Percentiles rank a stretch among this genome's conserved stretches.
phyloP scores from a whole-genome alignment of 2,888 invertebrate genomes.

The Drosophila multiciliata region DNA sequence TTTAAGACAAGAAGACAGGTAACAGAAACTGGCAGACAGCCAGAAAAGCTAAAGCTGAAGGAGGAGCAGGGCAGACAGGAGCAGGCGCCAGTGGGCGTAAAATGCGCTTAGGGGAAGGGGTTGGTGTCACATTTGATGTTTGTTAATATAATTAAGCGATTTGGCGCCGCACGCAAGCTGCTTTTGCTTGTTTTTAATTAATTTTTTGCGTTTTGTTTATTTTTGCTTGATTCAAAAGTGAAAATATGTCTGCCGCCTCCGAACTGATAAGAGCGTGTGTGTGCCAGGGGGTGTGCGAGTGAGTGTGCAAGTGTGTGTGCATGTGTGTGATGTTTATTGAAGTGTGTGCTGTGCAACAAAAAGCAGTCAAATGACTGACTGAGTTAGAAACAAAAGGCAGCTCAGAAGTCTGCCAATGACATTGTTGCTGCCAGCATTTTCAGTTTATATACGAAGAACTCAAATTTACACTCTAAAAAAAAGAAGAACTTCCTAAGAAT shows the following conservation, averaged over 20 bases:
- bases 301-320: neutral
- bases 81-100: neutral
- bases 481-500: neutral
- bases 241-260: conserved; percentile 27
- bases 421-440: conserved; percentile 17
- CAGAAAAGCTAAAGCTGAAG: neutral
- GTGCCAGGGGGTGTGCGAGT: conserved; percentile 2
- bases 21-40: conserved; percentile 5
- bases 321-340: conserved; percentile 3
- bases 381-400: conserved; percentile 37
- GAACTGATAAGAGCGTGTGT: conserved; percentile 44
- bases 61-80: neutral
- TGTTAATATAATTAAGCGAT: conserved; percentile 69
- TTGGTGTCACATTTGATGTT: conserved; percentile 42
- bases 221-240: neutral
- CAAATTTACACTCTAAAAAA: conserved; percentile 2
- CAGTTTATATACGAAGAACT: conserved; percentile 8
- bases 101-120: neutral
- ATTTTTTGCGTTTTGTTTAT: conserved; percentile 43
- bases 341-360: conserved; percentile 18
- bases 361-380: conserved; percentile 35
- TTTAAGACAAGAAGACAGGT: conserved; percentile 24
- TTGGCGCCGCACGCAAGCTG: conserved; percentile 25
- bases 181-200: conserved; percentile 67
- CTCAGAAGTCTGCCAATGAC: conserved; percentile 5